Evolutionary conservation across 1,140 invertebrate species (phyloP).

Genomic region (Leptopilina clavipes): DNA sequence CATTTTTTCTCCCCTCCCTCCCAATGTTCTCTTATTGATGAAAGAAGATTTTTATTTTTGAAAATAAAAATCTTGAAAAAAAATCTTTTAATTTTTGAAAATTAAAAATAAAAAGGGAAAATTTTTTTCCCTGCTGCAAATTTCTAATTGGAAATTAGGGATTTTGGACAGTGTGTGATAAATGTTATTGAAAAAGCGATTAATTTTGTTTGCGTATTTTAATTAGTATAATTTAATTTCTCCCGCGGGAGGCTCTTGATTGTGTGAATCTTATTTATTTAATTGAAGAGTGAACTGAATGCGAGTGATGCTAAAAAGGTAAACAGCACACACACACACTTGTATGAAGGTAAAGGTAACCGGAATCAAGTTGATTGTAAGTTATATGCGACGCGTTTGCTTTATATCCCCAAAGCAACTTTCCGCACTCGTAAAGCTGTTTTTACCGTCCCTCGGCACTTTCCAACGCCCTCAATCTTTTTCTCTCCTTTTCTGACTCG

Average conservation of each 20-base stretch:
- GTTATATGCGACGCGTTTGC: slow-evolving; percentile 74
- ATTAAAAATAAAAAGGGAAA: too few relatives aligned
- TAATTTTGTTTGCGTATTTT: background rate
- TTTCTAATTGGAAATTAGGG: too few relatives aligned
- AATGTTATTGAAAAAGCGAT: too few relatives aligned
- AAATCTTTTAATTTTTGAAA: too few relatives aligned
- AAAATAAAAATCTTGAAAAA: too few relatives aligned
- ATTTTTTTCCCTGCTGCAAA: too few relatives aligned
- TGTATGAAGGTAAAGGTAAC: slow-evolving; percentile 51
- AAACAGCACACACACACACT: slow-evolving; percentile 49
- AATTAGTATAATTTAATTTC: too few relatives aligned
- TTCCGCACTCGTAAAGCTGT: slow-evolving; percentile 74
- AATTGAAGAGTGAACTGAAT: slow-evolving; percentile 50
- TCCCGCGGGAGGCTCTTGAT: background rate
- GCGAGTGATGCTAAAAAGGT: slow-evolving; percentile 56
- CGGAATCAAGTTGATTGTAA: slow-evolving; percentile 69
- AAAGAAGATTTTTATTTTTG: too few relatives aligned
- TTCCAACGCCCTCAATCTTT: slow-evolving; percentile 51
- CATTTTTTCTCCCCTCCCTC: too few relatives aligned
- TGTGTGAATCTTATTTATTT: background rate
- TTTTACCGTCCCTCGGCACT: slow-evolving; percentile 53
- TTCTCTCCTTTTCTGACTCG: slow-evolving; percentile 51
- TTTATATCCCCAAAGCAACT: slow-evolving; percentile 73
- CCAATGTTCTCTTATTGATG: too few relatives aligned
- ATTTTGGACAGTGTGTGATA: too few relatives aligned